A percentile compares a stretch with the other conserved stretches of the same genome.
phyloP scores from a whole-genome alignment of 92 coral and sea anemone species.

The Parazoanthus swiftii region DNA sequence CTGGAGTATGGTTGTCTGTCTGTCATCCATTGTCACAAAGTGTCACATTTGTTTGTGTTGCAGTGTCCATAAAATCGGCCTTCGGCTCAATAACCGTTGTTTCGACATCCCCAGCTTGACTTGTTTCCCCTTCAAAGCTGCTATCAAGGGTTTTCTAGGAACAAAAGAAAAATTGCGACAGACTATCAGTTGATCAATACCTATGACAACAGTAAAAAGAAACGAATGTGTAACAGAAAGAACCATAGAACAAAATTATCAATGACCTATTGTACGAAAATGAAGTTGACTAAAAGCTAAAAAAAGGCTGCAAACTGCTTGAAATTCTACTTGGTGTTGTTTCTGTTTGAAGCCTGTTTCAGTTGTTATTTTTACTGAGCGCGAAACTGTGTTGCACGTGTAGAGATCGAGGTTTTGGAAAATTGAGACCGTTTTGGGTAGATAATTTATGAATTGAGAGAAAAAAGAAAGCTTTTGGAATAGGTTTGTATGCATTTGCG shows the following conservation, averaged over 20 bases:
- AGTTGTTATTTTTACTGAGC: constrained; percentile 18
- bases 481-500: not conserved
- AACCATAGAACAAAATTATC: not conserved
- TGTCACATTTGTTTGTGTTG: not conserved
- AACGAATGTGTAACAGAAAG: not conserved
- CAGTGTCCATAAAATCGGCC: not conserved
- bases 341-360: constrained; percentile 22
- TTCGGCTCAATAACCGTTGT: not conserved
- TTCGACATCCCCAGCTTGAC: not conserved
- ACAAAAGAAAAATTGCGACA: constrained; percentile 2
- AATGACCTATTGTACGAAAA: too few relatives aligned
- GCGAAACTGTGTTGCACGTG: constrained; percentile 15
- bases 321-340: constrained; percentile 1
- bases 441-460: not conserved
- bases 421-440: not conserved
- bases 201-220: not conserved
- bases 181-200: too few relatives aligned
- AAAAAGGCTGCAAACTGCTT: not conserved
- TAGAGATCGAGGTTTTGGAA: not conserved
- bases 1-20: constrained; percentile 28
- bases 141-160: constrained; percentile 14
- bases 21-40: constrained; percentile 8
- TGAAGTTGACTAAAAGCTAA: not conserved
- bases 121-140: constrained; percentile 27
- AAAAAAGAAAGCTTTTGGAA: constrained; percentile 4